These are phyloP conservation scores for Eudemis profundana DNA, from an alignment of 2,888 invertebrate species.

Conservation along the genomic window DNA sequence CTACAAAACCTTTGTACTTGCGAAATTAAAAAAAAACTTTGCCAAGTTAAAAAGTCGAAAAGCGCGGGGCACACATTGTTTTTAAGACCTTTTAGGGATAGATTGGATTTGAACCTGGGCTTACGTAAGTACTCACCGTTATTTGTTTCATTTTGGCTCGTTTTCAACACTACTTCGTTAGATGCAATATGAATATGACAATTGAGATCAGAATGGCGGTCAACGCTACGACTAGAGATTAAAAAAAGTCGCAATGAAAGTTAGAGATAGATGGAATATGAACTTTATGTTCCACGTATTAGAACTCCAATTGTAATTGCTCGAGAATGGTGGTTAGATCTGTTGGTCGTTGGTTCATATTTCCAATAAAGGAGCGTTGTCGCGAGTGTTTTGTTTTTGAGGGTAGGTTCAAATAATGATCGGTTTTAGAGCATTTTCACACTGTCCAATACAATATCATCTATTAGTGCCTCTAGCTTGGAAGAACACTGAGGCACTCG, in stretches of 20 bases:
- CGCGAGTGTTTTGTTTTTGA: constrained; percentile 7
- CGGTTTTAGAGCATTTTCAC: no score
- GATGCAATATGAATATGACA: constrained; percentile 16
- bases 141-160: constrained; percentile 40
- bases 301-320: not conserved
- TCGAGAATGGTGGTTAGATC: not conserved
- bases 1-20: constrained; percentile 17
- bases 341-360: not conserved
- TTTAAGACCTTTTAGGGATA: not conserved
- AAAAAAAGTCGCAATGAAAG: not conserved
- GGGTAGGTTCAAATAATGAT: not conserved
- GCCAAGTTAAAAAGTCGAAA: not conserved
- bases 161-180: constrained; percentile 25
- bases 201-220: not conserved
- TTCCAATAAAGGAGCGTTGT: constrained; percentile 5
- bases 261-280: not conserved
- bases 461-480: no score
- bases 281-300: not conserved
- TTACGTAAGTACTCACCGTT: constrained; percentile 36
- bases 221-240: not conserved
- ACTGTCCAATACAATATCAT: no score
- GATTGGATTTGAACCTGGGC: constrained; percentile 8
- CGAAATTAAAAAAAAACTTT: constrained; percentile 10
- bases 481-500: no score
- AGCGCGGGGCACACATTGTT: not conserved